Conservation (phyloP, 2,888 invertebrate species). For the Rapana venosa region DNA sequence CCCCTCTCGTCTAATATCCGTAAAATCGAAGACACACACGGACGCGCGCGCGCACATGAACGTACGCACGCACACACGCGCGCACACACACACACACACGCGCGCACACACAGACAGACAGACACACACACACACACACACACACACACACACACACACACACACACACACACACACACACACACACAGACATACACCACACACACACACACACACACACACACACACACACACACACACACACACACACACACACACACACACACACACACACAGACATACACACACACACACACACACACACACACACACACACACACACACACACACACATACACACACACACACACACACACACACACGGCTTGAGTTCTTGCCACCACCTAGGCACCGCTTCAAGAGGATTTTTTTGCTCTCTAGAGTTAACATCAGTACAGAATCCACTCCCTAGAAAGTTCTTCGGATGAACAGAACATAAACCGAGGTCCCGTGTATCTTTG, state of each 20-base stretch:
- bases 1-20: too few relatives aligned
- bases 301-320: not conserved
- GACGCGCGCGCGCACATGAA: too few relatives aligned
- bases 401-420: too few relatives aligned
- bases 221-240: not conserved
- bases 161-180: slow-evolving; percentile 1
- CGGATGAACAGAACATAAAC: too few relatives aligned
- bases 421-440: too few relatives aligned
- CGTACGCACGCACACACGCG: too few relatives aligned
- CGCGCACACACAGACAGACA: not conserved
- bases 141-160: slow-evolving; percentile 1
- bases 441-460: too few relatives aligned
- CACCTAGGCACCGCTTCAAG: too few relatives aligned
- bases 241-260: not conserved
- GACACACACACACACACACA: slow-evolving; percentile 6
- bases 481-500: too few relatives aligned
- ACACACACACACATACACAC: not conserved
- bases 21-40: too few relatives aligned
- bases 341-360: not conserved
- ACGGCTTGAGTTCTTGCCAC: too few relatives aligned
- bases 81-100: too few relatives aligned
- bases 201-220: not conserved
- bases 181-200: not conserved
- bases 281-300: not conserved
- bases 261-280: not conserved